Evolutionary conservation across 1,140 invertebrate species (phyloP), one percentile per base, ranked within the genome.

Genomic region (Danaus plexippus): DNA sequence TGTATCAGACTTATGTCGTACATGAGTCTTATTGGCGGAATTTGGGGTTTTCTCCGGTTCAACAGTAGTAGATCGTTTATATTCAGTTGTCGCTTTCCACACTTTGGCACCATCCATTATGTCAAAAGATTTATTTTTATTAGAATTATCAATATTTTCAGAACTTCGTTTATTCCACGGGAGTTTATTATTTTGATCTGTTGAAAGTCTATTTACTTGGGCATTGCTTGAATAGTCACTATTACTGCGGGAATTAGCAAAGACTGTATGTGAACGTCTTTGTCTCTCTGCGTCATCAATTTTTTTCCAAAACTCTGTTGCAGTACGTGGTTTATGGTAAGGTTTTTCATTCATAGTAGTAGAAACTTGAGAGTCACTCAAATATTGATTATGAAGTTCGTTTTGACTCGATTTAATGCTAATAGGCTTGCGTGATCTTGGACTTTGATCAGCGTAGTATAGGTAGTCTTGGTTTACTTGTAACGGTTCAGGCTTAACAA

Each of bases 371-470:
- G 87, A 87, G 67, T 89, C 87, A 70, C 87, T 88, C 61, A 87
- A 66, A 72, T 88, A 88, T 66, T 85, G 85, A 63, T 85, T 80
- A 61, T 87, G 82, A 52, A 67, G 69, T 61, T 71, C 71, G 62
- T 77, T 82, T 75, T 77, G 76, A 71, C 73, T 76, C 67, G 64
- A 75, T 71, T 81, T 77, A 43, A 91, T 87, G 63, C 90, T 90
- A 61, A 92, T 92, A 18, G 91, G 91, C 71, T 90, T 89, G 40
- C 92, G 73, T 52, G 91, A 92, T 60, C 91, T 80, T 4, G 91
- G 91, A 59, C 89, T 90, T 59, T 91, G 90, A 79, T 92, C 92
- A 3, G 91, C 90, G 57, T 90, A 89, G 69, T 92, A 92, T 59
- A 91, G 86, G 67, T 89, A 91, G 57, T 90, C 88, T 52, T 81